Conservation (phyloP, 2,113 vertebrate genomes). For the Dicerorhinus sumatrensis region DNA sequence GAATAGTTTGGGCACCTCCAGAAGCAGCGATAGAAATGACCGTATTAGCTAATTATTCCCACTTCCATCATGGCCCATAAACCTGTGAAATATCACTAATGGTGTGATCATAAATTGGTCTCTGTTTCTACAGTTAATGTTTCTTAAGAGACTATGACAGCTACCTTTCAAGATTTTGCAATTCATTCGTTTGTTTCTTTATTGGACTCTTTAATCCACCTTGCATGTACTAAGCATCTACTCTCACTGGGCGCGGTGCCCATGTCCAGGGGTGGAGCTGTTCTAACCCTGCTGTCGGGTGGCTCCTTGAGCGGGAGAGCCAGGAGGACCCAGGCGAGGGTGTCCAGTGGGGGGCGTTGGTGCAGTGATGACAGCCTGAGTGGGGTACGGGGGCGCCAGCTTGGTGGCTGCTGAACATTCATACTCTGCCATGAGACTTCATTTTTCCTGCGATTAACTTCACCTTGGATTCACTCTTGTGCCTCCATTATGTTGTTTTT, state of each 20-base stretch:
- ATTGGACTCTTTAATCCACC: not conserved
- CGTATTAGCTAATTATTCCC: not conserved
- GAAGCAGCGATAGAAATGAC: not conserved
- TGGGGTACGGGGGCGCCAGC: not conserved
- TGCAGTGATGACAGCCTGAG: not conserved
- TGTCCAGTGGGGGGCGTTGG: accelerated
- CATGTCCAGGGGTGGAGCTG: accelerated
- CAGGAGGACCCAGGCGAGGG: too few species aligned
- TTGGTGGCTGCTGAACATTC: accelerated
- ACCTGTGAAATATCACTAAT: not conserved
- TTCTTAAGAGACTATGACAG: not conserved
- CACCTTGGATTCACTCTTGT: not conserved
- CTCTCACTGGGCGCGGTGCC: accelerated
- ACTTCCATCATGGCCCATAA: not conserved
- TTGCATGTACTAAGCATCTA: not conserved
- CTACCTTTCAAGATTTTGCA: not conserved
- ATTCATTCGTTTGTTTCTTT: not conserved
- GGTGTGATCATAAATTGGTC: not conserved
- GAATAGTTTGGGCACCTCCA: not conserved
- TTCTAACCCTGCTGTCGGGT: not conserved
- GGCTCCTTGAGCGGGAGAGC: not conserved
- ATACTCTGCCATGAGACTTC: accelerated
- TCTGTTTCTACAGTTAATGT: not conserved
- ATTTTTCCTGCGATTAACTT: not conserved
- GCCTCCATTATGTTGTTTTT: accelerated